Conservation (phyloP, 2,113 vertebrate genomes). For the Bucco capensis region DNA sequence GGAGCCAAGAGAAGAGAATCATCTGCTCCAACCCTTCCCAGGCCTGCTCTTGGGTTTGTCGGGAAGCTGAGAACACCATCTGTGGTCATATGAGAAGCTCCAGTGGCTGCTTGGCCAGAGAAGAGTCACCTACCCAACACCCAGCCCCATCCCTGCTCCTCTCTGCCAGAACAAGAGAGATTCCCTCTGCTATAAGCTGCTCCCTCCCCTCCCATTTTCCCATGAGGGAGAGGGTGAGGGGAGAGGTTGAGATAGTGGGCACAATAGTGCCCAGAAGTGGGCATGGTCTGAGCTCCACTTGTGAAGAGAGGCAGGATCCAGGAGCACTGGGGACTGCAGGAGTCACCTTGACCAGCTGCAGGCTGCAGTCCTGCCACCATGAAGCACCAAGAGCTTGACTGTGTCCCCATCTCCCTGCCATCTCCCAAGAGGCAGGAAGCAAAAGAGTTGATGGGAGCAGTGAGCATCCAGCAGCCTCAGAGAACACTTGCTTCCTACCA, state of each 20-base stretch:
- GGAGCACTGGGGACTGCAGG: fast-evolving
- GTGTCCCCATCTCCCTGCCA: fast-evolving
- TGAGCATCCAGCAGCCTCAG: neutral
- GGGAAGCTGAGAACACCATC: fast-evolving
- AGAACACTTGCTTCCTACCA: fast-evolving
- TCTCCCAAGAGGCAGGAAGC: neutral
- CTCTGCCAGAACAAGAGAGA: neutral
- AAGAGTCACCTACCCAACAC: neutral
- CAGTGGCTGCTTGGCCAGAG: neutral
- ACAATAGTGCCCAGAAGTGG: fast-evolving
- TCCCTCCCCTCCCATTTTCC: neutral
- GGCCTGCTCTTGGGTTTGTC: neutral
- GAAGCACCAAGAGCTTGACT: fast-evolving
- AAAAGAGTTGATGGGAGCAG: neutral
- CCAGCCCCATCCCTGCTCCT: neutral
- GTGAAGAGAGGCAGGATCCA: neutral
- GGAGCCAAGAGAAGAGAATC: neutral
- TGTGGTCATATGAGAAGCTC: fast-evolving
- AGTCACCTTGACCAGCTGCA: neutral
- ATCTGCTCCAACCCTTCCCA: neutral
- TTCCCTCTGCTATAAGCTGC: neutral
- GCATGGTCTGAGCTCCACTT: neutral
- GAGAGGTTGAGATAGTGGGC: neutral
- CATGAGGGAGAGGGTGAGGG: neutral
- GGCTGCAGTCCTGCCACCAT: no score